These are phyloP conservation scores for Trachops cirrhosus DNA, from an alignment of 2,797 vertebrate genomes.

Conservation along the genomic window DNA sequence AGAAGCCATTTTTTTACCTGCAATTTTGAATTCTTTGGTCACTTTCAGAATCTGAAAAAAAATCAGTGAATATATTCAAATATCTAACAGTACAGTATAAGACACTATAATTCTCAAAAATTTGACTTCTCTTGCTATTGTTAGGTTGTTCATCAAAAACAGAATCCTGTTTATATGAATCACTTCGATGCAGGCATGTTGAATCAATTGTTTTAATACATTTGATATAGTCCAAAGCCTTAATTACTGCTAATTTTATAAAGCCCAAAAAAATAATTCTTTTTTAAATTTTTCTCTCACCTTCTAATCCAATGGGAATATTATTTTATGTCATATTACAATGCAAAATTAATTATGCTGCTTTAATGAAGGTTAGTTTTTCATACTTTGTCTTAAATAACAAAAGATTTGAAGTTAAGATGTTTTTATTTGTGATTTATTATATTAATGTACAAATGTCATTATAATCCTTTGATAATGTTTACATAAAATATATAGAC, in stretches of 20 bases:
- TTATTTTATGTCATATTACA: conserved; percentile 51
- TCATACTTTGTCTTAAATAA: conserved; percentile 47
- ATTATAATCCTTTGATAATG: neutral
- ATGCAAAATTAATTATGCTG: conserved; percentile 56
- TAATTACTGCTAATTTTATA: conserved; percentile 68
- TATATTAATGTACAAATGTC: neutral
- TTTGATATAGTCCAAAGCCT: neutral
- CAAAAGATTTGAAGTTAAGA: conserved; percentile 10
- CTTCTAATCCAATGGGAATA: conserved; percentile 8
- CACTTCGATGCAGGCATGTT: conserved; percentile 7
- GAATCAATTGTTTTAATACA: conserved; percentile 62
- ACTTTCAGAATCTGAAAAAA: neutral
- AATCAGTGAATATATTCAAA: neutral
- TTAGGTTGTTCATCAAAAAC: conserved; percentile 45
- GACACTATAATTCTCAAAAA: conserved; percentile 29
- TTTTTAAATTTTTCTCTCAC: conserved; percentile 50
- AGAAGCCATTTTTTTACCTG: neutral
- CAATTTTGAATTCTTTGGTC: neutral
- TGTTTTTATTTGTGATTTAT: neutral
- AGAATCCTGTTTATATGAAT: conserved; percentile 47
- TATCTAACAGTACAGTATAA: conserved; percentile 4
- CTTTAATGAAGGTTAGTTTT: conserved; percentile 40
- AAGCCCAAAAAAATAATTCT: conserved; percentile 42
- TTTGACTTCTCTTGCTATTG: neutral
- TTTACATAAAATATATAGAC: neutral